phyloP scores from a whole-genome alignment of 2,797 vertebrate genomes.

The Cyprinella venusta region DNA sequence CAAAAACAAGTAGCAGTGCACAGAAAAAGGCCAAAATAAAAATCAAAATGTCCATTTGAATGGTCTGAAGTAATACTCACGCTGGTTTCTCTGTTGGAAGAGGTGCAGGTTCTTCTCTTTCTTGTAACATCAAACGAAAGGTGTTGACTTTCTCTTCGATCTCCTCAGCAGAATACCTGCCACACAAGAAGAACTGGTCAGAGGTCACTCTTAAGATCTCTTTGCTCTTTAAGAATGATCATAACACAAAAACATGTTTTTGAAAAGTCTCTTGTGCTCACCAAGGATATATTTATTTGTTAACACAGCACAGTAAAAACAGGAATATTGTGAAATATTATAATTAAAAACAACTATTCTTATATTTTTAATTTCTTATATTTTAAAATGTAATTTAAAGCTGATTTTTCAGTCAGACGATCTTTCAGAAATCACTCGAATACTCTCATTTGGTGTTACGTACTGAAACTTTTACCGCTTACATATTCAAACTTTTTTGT shows the following conservation, averaged over 20 bases:
- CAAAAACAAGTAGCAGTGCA: background rate
- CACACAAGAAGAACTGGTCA: slow-evolving; percentile 15
- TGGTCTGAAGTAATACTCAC: slow-evolving; percentile 70
- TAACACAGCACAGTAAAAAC: background rate
- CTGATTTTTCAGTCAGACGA: background rate
- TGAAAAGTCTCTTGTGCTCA: background rate
- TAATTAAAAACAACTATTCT: background rate
- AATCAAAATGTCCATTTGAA: background rate
- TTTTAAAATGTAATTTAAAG: background rate
- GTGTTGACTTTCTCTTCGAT: slow-evolving; percentile 93
- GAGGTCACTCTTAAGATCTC: background rate
- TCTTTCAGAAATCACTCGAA: background rate
- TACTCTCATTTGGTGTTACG: background rate
- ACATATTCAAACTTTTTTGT: background rate
- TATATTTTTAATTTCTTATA: no score
- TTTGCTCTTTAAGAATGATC: background rate
- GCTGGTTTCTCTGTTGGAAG: slow-evolving; percentile 75
- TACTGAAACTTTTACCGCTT: background rate
- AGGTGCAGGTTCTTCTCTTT: slow-evolving; percentile 83
- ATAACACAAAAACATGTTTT: background rate
- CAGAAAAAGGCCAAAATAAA: background rate
- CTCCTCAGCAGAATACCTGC: slow-evolving; percentile 88
- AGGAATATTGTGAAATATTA: background rate
- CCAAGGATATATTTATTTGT: background rate
- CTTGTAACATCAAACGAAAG: slow-evolving; percentile 92